Conservation (phyloP, 2,888 invertebrate species). For the Sinotaia quadrata region DNA sequence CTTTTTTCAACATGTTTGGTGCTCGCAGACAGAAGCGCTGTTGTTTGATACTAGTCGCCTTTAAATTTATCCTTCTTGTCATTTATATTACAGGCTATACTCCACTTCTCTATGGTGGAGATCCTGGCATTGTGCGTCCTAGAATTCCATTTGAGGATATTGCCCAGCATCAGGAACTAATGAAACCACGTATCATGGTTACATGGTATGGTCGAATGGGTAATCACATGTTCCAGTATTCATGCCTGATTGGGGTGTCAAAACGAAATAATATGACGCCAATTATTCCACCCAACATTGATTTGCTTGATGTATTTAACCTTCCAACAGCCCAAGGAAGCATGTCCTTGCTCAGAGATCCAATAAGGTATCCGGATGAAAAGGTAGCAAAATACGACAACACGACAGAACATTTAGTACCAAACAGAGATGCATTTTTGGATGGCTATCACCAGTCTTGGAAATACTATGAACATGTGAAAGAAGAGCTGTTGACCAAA, state of each 20-base stretch:
- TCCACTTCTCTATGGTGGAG: constrained; percentile 5
- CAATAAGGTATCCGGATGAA: constrained; percentile 30
- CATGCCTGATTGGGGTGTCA: constrained; percentile 55
- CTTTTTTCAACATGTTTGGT: constrained; percentile 22
- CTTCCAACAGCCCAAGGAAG: constrained; percentile 39
- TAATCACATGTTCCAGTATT: constrained; percentile 62
- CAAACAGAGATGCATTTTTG: constrained; percentile 38
- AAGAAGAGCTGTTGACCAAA: constrained; percentile 43
- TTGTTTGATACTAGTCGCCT: constrained; percentile 9
- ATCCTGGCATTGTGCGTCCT: constrained; percentile 28
- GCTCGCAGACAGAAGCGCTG: constrained; percentile 26
- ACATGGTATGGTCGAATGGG: constrained; percentile 54
- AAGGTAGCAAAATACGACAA: constrained; percentile 36
- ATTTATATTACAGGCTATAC: constrained; percentile 27
- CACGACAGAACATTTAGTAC: constrained; percentile 34
- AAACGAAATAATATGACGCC: constrained; percentile 53
- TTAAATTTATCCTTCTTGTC: constrained; percentile 12
- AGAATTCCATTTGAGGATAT: constrained; percentile 32
- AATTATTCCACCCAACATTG: constrained; percentile 43
- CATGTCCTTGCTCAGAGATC: constrained; percentile 31
- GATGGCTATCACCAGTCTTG: constrained; percentile 61
- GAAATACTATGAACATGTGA: constrained; percentile 54
- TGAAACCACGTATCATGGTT: constrained; percentile 36
- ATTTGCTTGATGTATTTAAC: constrained; percentile 48
- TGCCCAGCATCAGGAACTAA: constrained; percentile 23